Conservation (phyloP, 35 echinoderm and acorn worm genomes). For the Eucidaris tribuloides region DNA sequence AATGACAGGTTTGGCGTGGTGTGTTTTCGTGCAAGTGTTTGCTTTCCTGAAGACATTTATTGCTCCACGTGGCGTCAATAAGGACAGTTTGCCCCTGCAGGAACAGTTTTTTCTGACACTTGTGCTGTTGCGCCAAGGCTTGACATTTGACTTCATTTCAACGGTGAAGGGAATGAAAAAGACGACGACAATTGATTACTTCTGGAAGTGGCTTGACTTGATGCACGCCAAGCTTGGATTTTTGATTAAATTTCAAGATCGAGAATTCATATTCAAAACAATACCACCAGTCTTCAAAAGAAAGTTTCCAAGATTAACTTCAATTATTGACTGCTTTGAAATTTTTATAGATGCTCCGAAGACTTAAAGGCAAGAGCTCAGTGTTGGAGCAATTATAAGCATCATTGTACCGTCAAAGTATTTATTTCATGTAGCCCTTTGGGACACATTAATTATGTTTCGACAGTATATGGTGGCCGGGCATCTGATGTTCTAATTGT, state of each 20-base stretch:
- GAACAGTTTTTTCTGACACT: constrained; percentile 37
- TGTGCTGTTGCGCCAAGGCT: neutral
- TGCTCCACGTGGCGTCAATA: neutral
- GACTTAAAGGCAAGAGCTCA: constrained; percentile 32
- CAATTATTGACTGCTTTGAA: constrained; percentile 48
- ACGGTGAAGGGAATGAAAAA: constrained; percentile 2
- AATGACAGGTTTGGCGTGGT: constrained; percentile 18
- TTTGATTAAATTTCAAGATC: constrained; percentile 21
- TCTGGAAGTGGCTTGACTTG: constrained; percentile 50
- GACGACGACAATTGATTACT: constrained; percentile 13
- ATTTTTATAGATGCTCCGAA: constrained; percentile 24
- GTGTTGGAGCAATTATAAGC: constrained; percentile 22
- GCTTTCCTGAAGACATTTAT: constrained; percentile 1
- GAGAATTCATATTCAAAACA: neutral
- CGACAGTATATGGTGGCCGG: constrained; percentile 18
- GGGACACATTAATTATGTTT: constrained; percentile 36
- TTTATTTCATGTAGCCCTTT: constrained; percentile 41
- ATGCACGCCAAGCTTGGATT: constrained; percentile 35
- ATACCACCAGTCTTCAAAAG: constrained; percentile 36
- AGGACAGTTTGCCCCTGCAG: constrained; percentile 4
- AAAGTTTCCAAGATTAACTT: constrained; percentile 32
- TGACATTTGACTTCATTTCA: constrained; percentile 40
- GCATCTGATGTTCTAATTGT: constrained; percentile 44
- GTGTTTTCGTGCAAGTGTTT: constrained; percentile 4
- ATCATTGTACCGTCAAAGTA: constrained; percentile 42